phyloP scores from a whole-genome alignment of 1,140 invertebrate species.

The Ditylenchus dipsaci region DNA sequence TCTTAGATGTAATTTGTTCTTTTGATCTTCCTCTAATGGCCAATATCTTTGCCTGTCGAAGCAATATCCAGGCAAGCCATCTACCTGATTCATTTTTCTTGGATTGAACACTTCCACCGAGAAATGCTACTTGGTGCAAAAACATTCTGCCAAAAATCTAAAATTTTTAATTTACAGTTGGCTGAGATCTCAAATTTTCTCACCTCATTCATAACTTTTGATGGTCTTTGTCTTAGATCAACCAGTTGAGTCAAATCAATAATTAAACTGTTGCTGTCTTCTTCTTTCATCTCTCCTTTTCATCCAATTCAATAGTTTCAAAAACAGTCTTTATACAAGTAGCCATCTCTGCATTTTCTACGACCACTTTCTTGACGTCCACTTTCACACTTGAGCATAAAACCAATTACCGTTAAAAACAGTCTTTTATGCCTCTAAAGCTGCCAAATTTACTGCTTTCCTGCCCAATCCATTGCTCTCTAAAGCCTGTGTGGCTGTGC shows the following conservation, averaged over 20 bases:
- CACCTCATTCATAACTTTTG: not conserved
- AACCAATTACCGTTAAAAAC: too few species aligned
- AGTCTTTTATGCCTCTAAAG: too few species aligned
- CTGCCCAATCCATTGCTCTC: not conserved
- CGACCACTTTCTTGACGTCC: too few species aligned
- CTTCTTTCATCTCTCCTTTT: not conserved
- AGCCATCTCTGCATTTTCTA: too few species aligned
- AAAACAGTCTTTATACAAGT: too few species aligned
- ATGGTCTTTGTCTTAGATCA: not conserved
- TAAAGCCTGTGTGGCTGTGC: not conserved
- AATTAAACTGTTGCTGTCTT: not conserved
- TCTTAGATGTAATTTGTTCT: not conserved
- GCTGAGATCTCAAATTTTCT: too few species aligned
- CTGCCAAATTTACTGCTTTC: too few species aligned
- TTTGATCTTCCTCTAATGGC: slow-evolving; percentile 22
- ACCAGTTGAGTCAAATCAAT: not conserved
- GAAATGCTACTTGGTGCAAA: too few species aligned
- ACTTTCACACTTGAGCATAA: too few species aligned
- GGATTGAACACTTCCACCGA: not conserved
- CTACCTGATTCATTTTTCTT: not conserved
- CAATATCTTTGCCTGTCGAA: slow-evolving; percentile 22
- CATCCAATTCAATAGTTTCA: too few species aligned
- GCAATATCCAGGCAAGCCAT: slow-evolving; percentile 5
- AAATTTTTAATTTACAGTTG: too few species aligned
- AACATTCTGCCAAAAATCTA: too few species aligned